Evolutionary conservation across 2,113 vertebrate genomes (phyloP), one percentile per base, ranked within the genome.

Genomic region (Gracilinanus agilis): DNA sequence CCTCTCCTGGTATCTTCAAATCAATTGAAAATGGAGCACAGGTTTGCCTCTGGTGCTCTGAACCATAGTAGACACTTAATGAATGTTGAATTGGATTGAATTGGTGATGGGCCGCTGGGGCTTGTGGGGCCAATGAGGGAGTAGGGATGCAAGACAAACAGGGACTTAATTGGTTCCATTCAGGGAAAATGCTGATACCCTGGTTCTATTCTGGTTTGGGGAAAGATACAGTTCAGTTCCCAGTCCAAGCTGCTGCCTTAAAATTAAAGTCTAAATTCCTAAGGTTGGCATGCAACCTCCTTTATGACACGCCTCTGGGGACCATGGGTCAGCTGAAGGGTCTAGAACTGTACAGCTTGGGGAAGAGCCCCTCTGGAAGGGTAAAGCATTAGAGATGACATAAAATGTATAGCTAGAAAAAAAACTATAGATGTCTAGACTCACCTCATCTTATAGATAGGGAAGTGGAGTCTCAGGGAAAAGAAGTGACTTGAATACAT

Each of bases 81-180:
- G 61, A 75, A 34, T 75, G 34, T 75, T n/a, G 61, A 83, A 83
- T 83, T 83, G 67, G 67, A 40, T 40, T 83, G n/a, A 83, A 83
- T 83, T 83, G 67, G 40, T 40, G 67, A 83, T 83, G 67, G 67
- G 67, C 67, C 16, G n/a, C 16, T 83, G 34, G 67, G 67, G 67
- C 4, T 40, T 23, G 19, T 83, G 19, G 67, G 67, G 67, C 67
- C n/a, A 83, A 83, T 40, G 67, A 83, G n/a, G 67, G 19, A 83
- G 67, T 83, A n/a, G n/a, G 67, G n/a, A 83, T 83, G 67, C 67
- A 83, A 83, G n/a, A 83, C 67, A 83, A 83, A 83, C 67, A 83
- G 67, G 67, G n/a, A 83, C 67, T 83, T 83, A 83, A 83, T 83
- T 40, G 67, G 67, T 83, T 83, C n/a, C n/a, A 83, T 40, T 83